phyloP scores from a whole-genome alignment of 2,797 vertebrate species.

The Syngnathus rostellatus region DNA sequence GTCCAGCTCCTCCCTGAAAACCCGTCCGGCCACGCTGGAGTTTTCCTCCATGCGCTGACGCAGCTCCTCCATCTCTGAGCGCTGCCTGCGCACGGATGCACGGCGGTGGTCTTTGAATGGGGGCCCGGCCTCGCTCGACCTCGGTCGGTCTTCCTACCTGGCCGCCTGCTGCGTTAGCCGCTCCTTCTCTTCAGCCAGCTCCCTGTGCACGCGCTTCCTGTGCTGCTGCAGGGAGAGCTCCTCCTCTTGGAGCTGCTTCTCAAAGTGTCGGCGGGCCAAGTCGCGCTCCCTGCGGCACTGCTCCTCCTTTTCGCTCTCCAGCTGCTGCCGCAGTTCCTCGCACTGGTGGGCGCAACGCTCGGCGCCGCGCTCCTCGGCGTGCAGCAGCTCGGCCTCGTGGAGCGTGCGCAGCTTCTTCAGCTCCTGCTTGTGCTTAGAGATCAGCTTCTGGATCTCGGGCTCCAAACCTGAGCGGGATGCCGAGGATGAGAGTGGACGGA shows the following conservation, averaged over 20 bases:
- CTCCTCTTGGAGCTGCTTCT: constrained; percentile 89
- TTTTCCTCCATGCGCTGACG: constrained; percentile 80
- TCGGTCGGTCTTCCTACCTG: constrained; percentile 63
- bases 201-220: constrained; percentile 77
- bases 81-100: constrained; percentile 69
- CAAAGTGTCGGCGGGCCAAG: constrained; percentile 39
- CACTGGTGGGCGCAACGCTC: constrained; percentile 73
- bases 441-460: constrained; percentile 91
- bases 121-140: too few relatives aligned
- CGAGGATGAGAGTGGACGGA: background rate
- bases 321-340: constrained; percentile 76
- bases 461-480: constrained; percentile 75
- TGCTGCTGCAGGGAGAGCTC: constrained; percentile 83
- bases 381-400: constrained; percentile 84
- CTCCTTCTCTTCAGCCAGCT: constrained; percentile 87
- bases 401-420: constrained; percentile 77
- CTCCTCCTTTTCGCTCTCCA: constrained; percentile 79
- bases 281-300: constrained; percentile 79
- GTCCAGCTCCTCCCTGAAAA: constrained; percentile 77
- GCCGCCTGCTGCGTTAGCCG: constrained; percentile 77
- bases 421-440: constrained; percentile 87
- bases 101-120: too few relatives aligned
- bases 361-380: constrained; percentile 75
- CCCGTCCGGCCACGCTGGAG: constrained; percentile 65
- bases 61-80: constrained; percentile 78